Evolutionary conservation across 2,797 vertebrate species (phyloP), one percentile per base, ranked within the genome.

Genomic region (Tinamus major): DNA sequence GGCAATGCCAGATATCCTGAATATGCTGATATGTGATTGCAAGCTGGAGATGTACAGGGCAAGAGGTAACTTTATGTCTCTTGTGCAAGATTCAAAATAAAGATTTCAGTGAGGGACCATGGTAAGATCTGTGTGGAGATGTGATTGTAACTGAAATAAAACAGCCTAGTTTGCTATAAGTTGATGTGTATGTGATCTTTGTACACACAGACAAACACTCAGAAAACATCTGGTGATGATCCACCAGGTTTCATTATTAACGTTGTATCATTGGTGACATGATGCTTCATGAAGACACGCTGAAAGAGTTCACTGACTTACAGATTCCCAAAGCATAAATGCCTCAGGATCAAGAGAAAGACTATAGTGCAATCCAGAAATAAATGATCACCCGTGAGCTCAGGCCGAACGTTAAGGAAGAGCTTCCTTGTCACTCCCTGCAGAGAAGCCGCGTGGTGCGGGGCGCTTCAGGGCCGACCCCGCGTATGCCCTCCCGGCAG

Each of bases 341-440:
- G 3, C n/a, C 85, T 71, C 39, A 87, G 74, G 42, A 89, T 92
- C 49, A 1, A 3, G 87, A 72, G 92, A 62, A 78, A n/a, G 24
- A 75, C 33, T 80, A 33, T 78, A 33, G 39, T 83, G 69, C 96
- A 85, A 76, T 92, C 55, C 33, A 89, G 59, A 93, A 93, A 65
- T 87, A 91, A 76, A 49, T 72, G 78, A 67, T 21, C 51, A 72
- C 85, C 89, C 81, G 46, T 72, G 76, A 63, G 18, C 56, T 90
- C 79, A 89, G 95, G 87, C 74, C 91, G 89, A 94, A 94, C 79
- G 92, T 88, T 11, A 46, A 75, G 55, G 31, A 49, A 95, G 74
- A 86, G 63, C 84, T 93, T 96, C 94, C 6, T 2, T 89, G 83
- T 49, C 48, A 61, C n/a, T 61, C 26, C 51, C 69, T 81, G 79